phyloP scores from a whole-genome alignment of 2,797 vertebrate genomes.

The Threskiornis aethiopicus region DNA sequence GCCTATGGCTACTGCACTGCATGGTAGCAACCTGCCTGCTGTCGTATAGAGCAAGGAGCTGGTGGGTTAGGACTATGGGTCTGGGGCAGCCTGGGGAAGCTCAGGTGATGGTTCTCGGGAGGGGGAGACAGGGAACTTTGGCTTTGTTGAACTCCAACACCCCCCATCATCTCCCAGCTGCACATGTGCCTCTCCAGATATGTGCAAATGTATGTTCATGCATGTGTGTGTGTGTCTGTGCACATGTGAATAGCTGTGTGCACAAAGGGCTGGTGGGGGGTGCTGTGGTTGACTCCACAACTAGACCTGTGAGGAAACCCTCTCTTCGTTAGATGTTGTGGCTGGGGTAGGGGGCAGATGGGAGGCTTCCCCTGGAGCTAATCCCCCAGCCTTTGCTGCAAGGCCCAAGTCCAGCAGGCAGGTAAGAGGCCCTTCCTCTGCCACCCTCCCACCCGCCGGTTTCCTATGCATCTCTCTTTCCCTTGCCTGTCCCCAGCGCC shows the following conservation, averaged over 20 bases:
- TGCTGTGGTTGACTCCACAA: constrained; percentile 82
- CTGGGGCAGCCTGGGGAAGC: neutral
- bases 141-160: neutral
- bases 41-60: neutral
- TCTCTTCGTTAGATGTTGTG: neutral
- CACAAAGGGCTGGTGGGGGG: neutral
- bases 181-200: accelerated
- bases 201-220: accelerated
- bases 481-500: constrained; percentile 44
- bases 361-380: constrained; percentile 49
- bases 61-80: neutral
- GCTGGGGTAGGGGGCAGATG: constrained; percentile 19
- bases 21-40: neutral
- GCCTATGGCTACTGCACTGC: neutral
- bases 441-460: accelerated
- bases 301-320: constrained; percentile 74
- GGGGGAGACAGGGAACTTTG: neutral
- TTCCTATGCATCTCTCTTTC: neutral
- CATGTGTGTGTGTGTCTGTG: accelerated
- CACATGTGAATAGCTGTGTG: neutral
- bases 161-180: neutral
- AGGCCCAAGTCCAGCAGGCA: neutral
- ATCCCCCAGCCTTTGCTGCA: constrained; percentile 40
- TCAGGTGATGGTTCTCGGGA: neutral
- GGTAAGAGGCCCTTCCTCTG: neutral